Conservation (phyloP, 2,797 vertebrate species). For the Cyprinodon diabolis region DNA sequence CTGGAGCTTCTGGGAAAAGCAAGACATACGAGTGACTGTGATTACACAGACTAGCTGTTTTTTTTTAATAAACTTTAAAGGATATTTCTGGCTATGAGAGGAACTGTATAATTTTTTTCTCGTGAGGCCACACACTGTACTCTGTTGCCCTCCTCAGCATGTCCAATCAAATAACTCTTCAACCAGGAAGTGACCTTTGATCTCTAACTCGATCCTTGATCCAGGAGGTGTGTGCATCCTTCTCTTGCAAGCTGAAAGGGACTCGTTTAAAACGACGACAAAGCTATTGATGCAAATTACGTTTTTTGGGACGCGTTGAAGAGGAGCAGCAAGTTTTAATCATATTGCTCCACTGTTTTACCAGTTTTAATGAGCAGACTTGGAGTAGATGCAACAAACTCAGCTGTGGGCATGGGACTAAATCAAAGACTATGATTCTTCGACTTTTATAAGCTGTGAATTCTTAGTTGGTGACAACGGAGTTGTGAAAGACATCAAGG, state of each 20-base stretch:
- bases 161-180: slow-evolving; percentile 66
- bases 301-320: slow-evolving; percentile 39
- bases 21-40: slow-evolving; percentile 17
- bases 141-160: slow-evolving; percentile 36
- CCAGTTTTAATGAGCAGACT: slow-evolving; percentile 72
- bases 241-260: slow-evolving; percentile 28
- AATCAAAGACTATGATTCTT: slow-evolving; percentile 43
- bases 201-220: slow-evolving; percentile 47
- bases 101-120: slow-evolving; percentile 53
- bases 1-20: slow-evolving; percentile 47
- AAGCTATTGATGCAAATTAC: slow-evolving; percentile 53
- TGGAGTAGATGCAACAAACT: slow-evolving; percentile 56
- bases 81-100: slow-evolving; percentile 54
- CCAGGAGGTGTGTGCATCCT: slow-evolving; percentile 37
- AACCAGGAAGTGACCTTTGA: slow-evolving; percentile 80
- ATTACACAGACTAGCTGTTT: slow-evolving; percentile 62
- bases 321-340: slow-evolving; percentile 61
- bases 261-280: slow-evolving; percentile 4
- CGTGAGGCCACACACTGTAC: slow-evolving; percentile 59
- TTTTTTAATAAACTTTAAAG: slow-evolving; percentile 45
- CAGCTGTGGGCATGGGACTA: slow-evolving; percentile 39
- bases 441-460: slow-evolving; percentile 73
- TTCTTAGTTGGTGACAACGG: slow-evolving; percentile 44
- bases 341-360: slow-evolving; percentile 44
- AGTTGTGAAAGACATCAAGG: slow-evolving; percentile 44